phyloP scores from a whole-genome alignment of 2,113 vertebrate species.

The Morone saxatilis region DNA sequence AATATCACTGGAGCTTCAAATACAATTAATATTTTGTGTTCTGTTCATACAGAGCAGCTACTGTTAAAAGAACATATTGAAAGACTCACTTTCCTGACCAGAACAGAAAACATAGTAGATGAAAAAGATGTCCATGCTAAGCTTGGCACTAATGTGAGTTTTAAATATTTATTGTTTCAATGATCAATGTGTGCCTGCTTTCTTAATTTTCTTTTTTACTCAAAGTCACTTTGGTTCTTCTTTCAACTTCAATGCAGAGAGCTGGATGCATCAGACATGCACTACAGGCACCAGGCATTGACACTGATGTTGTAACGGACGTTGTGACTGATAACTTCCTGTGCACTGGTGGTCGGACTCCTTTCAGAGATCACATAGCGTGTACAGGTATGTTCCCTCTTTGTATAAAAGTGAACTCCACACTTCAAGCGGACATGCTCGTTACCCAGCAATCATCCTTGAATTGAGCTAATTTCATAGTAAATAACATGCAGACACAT shows the following conservation, averaged over 20 bases:
- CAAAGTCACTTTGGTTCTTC: background rate
- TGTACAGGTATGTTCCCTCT: constrained; percentile 72
- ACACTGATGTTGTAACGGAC: background rate
- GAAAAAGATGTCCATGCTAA: constrained; percentile 70
- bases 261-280: constrained; percentile 74
- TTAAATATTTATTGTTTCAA: background rate
- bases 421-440: background rate
- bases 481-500: background rate
- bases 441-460: background rate
- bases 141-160: constrained; percentile 72
- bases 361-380: constrained; percentile 65
- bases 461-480: background rate
- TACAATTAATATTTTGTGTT: constrained; percentile 12
- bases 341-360: constrained; percentile 74
- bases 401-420: background rate
- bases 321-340: constrained; percentile 82
- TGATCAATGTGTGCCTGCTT: background rate
- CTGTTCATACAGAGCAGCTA: constrained; percentile 66
- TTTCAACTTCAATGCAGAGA: constrained; percentile 61
- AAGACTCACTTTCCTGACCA: constrained; percentile 73
- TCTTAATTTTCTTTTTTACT: background rate
- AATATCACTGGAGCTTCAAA: background rate
- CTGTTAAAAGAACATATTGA: constrained; percentile 68
- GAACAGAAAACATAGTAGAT: rapidly evolving
- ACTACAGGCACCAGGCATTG: constrained; percentile 6